Conservation (phyloP, 2,888 invertebrate genomes). For the Molorchus minor region DNA sequence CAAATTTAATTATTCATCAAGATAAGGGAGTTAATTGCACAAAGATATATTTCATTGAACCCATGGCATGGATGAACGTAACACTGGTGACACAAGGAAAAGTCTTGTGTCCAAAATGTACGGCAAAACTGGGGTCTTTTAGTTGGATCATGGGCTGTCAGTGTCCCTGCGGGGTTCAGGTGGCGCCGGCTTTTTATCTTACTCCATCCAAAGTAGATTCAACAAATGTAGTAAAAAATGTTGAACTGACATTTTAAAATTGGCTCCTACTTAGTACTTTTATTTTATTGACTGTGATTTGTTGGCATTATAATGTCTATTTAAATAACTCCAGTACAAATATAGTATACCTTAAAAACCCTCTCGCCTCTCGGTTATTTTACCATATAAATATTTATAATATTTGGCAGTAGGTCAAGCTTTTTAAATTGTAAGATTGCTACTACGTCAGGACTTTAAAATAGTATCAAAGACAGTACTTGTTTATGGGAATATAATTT, state of each 20-base stretch:
- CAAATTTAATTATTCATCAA: constrained; percentile 79
- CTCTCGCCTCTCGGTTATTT: too few species aligned
- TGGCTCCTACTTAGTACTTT: too few species aligned
- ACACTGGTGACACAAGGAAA: constrained; percentile 73
- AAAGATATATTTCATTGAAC: constrained; percentile 87
- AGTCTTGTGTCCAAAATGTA: constrained; percentile 86
- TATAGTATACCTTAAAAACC: too few species aligned
- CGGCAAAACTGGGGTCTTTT: constrained; percentile 86
- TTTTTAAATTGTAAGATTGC: too few species aligned
- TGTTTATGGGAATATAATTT: too few species aligned
- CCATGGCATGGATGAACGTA: constrained; percentile 89
- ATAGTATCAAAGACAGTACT: too few species aligned
- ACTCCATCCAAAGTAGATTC: constrained; percentile 91
- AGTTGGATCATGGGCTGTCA: constrained; percentile 92
- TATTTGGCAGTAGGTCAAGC: too few species aligned
- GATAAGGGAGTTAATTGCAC: constrained; percentile 68
- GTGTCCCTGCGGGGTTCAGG: constrained; percentile 89
- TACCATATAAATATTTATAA: too few species aligned
- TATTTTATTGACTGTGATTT: too few species aligned
- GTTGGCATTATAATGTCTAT: too few species aligned
- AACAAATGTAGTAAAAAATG: constrained; percentile 87
- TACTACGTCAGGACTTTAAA: too few species aligned
- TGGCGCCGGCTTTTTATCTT: constrained; percentile 91
- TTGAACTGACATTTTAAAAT: constrained; percentile 72
- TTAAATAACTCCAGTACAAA: too few species aligned